phyloP scores from a whole-genome alignment of 2,888 invertebrate species.

The Heliconius ethilla region DNA sequence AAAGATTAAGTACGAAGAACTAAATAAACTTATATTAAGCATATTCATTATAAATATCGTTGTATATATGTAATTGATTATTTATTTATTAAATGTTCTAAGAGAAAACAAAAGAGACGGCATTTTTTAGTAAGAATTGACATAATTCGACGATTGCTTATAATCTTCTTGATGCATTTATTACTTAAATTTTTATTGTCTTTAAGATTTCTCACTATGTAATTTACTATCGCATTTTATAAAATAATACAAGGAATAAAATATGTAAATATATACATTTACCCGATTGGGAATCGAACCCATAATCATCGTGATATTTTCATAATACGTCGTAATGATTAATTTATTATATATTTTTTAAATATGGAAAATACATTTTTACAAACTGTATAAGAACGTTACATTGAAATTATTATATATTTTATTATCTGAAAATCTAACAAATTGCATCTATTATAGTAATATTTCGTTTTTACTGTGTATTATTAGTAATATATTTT shows the following conservation, averaged over 20 bases:
- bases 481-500: background rate
- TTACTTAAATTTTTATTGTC: background rate
- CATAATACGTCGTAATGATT: background rate
- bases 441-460: background rate
- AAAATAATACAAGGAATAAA: too few relatives aligned
- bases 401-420: conserved; percentile 3
- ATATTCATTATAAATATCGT: background rate
- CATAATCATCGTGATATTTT: too few relatives aligned
- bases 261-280: too few relatives aligned
- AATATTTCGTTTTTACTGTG: background rate
- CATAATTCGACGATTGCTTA: background rate
- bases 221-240: too few relatives aligned
- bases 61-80: background rate
- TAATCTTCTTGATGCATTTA: background rate
- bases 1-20: background rate
- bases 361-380: background rate
- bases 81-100: background rate
- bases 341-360: background rate
- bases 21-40: background rate
- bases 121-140: background rate
- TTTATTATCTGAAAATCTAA: background rate
- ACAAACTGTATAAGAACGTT: conserved; percentile 5
- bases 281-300: too few relatives aligned
- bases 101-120: too few relatives aligned
- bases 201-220: background rate